A percentile compares a stretch with the other conserved stretches of the same genome.
These are phyloP conservation scores for Monarcha castaneiventris DNA, from an alignment of 2,113 vertebrate genomes.

Conservation along the genomic window DNA sequence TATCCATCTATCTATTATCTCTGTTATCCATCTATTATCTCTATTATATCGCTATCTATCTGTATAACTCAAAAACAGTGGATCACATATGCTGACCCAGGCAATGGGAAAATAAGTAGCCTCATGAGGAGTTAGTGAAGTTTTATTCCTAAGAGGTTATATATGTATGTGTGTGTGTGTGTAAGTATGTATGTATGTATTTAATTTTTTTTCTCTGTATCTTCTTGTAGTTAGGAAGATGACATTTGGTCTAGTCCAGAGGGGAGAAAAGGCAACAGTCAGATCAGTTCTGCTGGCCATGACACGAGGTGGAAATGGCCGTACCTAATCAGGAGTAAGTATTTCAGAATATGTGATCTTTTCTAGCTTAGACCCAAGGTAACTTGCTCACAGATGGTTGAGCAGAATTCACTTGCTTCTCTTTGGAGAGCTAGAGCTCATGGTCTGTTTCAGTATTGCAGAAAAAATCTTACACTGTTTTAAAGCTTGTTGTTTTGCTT, in stretches of 20 bases:
- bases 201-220: background rate
- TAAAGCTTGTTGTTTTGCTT: background rate
- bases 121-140: background rate
- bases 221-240: background rate
- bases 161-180: background rate
- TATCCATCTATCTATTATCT: background rate
- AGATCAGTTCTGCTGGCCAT: background rate
- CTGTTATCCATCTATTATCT: background rate
- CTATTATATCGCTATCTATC: background rate
- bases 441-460: background rate
- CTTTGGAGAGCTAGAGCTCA: background rate
- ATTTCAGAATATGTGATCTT: background rate
- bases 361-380: background rate
- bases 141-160: background rate
- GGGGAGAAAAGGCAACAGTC: background rate
- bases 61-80: background rate
- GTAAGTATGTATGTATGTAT: too few relatives aligned
- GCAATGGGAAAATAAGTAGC: background rate
- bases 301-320: background rate
- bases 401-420: background rate
- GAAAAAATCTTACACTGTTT: background rate
- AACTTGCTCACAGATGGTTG: background rate
- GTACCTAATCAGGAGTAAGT: background rate
- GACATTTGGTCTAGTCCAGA: background rate
- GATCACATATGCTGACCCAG: rapidly evolving